phyloP scores from a whole-genome alignment of 2,888 invertebrate genomes.

The Napeogenes sylphis region DNA sequence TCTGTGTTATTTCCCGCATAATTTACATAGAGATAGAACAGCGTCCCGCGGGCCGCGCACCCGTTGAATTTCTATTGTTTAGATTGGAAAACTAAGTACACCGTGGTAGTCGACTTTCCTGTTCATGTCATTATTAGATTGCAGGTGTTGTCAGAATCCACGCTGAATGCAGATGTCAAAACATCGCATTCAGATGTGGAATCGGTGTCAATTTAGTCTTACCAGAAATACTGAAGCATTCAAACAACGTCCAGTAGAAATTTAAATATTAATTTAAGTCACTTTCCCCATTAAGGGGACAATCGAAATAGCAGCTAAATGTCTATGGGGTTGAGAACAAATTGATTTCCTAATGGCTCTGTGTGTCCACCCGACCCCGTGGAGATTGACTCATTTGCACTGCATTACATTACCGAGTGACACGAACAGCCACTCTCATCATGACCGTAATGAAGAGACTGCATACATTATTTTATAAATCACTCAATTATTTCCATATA shows the following conservation, averaged over 20 bases:
- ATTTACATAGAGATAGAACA: constrained; percentile 77
- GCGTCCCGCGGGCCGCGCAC: constrained; percentile 70
- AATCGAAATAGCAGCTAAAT: constrained; percentile 44
- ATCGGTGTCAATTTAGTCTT: constrained; percentile 14
- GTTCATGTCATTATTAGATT: constrained; percentile 65
- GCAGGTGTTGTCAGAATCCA: constrained; percentile 43
- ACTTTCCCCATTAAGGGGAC: constrained; percentile 42
- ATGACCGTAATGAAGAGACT: constrained; percentile 64
- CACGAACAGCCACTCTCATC: constrained; percentile 75
- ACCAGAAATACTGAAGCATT: constrained; percentile 7
- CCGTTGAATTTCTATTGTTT: constrained; percentile 78
- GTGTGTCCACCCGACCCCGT: constrained; percentile 62
- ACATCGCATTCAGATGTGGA: constrained; percentile 14
- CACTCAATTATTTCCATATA: constrained; percentile 6
- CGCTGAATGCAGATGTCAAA: constrained; percentile 25
- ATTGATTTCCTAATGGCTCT: constrained; percentile 74
- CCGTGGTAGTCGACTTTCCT: constrained; percentile 61
- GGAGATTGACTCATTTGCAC: constrained; percentile 78
- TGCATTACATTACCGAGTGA: constrained; percentile 76
- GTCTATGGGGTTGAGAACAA: constrained; percentile 48
- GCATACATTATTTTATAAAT: constrained; percentile 35
- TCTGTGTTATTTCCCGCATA: constrained; percentile 71
- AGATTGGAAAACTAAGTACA: constrained; percentile 77
- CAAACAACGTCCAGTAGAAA: constrained; percentile 30
- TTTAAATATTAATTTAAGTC: constrained; percentile 43